Evolutionary conservation across 2,113 vertebrate species (phyloP).

Genomic region (Cephalopholis sonnerati): DNA sequence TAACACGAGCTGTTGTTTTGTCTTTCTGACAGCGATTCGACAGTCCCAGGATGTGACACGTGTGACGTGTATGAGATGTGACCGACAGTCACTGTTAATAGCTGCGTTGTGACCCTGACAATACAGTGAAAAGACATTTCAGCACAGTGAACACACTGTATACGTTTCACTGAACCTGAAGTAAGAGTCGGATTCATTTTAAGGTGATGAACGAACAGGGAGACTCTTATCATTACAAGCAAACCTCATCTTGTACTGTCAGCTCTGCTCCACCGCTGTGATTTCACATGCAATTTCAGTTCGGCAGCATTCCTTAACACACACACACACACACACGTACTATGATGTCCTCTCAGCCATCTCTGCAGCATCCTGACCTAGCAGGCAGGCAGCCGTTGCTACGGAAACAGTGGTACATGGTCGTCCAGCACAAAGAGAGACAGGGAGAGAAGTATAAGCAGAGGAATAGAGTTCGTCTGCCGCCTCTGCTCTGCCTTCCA

Average conservation of each 20-base stretch:
- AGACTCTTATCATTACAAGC: neutral
- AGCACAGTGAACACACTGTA: neutral
- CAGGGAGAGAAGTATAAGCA: constrained; percentile 18
- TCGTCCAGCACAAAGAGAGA: constrained; percentile 56
- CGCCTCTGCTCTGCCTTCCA: constrained; percentile 71
- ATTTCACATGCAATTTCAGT: constrained; percentile 24
- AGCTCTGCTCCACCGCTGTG: neutral
- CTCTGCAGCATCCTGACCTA: constrained; percentile 80
- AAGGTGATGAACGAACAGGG: neutral
- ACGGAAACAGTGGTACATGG: constrained; percentile 80
- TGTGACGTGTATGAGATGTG: neutral
- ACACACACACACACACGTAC: constrained; percentile 7
- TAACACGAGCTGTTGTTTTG: neutral
- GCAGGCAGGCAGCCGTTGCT: constrained; percentile 78
- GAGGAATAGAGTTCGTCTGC: constrained; percentile 58
- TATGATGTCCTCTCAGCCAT: constrained; percentile 65
- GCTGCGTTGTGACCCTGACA: neutral
- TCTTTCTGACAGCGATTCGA: constrained; percentile 3
- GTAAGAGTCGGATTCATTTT: neutral
- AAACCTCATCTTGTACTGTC: constrained; percentile 5
- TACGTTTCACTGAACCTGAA: neutral
- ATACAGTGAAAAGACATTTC: neutral
- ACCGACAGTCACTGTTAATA: neutral
- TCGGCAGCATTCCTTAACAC: constrained; percentile 38
- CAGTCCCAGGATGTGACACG: neutral